phyloP scores from a whole-genome alignment of 2,888 invertebrate species.

The Pristionchus entomophagus region DNA sequence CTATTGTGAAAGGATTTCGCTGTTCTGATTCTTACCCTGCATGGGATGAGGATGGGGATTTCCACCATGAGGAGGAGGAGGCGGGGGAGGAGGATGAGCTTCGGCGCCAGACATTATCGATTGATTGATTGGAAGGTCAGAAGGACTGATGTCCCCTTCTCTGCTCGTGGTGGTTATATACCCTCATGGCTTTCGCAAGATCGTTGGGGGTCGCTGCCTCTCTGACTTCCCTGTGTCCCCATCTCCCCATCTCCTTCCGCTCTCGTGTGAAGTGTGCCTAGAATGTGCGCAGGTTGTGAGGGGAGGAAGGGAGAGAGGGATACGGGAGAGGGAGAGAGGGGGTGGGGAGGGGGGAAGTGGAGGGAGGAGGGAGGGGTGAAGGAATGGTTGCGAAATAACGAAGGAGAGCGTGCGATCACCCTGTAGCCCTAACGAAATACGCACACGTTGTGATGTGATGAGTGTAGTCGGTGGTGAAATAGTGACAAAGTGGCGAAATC shows the following conservation, averaged over 20 bases:
- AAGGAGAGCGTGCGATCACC: no score
- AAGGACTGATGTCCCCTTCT: not conserved
- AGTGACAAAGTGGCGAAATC: not conserved
- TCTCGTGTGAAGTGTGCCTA: no score
- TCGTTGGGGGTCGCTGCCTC: no score
- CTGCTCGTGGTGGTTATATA: not conserved
- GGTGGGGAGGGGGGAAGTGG: no score
- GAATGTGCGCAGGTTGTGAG: no score
- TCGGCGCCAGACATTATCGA: conserved; percentile 31
- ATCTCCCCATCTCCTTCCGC: no score
- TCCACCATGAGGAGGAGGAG: not conserved
- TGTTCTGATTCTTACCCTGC: not conserved
- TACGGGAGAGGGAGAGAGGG: no score
- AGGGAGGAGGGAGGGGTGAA: no score
- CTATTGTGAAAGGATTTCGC: not conserved
- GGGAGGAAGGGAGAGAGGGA: no score
- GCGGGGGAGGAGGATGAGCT: conserved; percentile 7
- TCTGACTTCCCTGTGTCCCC: no score
- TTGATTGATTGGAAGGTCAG: not conserved
- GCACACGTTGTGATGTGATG: no score
- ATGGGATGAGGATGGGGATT: not conserved
- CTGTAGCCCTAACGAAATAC: not conserved
- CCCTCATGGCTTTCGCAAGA: conserved; percentile 10
- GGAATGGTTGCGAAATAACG: no score
- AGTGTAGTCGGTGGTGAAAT: not conserved